These are phyloP conservation scores for Chydorus sphaericus DNA, from an alignment of 2,888 invertebrate species.

Conservation along the genomic window DNA sequence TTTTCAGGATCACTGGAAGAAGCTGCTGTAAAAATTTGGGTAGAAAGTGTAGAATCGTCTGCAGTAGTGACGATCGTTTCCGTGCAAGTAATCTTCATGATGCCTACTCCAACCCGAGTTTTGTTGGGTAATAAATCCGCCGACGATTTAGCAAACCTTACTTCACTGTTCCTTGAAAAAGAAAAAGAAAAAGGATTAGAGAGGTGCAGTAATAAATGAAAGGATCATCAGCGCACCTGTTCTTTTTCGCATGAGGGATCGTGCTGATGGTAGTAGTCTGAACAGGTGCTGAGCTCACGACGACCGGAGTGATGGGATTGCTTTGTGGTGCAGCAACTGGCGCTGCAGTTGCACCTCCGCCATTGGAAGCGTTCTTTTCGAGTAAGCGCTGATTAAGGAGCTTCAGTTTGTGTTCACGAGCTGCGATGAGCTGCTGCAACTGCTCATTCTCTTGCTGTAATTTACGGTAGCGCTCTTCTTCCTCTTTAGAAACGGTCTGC, in stretches of 20 bases:
- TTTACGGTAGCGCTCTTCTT: slow-evolving; percentile 87
- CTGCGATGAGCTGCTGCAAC: slow-evolving; percentile 77
- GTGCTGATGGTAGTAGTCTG: neutral
- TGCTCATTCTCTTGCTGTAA: slow-evolving; percentile 90
- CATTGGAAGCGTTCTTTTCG: slow-evolving; percentile 6
- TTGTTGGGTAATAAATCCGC: neutral
- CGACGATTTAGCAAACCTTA: neutral
- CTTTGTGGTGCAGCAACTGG: neutral
- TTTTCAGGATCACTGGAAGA: neutral
- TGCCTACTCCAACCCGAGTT: neutral
- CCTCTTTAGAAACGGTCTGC: slow-evolving; percentile 43
- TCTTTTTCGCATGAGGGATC: neutral
- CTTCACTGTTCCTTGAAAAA: neutral
- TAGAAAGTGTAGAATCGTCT: neutral
- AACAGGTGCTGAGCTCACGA: neutral
- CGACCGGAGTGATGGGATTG: neutral
- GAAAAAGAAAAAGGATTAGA: neutral
- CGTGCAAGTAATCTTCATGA: neutral
- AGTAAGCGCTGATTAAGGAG: slow-evolving; percentile 8
- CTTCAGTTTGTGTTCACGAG: slow-evolving; percentile 1
- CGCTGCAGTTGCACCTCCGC: neutral
- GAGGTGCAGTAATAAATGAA: neutral
- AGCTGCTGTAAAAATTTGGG: neutral
- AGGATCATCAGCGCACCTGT: neutral
- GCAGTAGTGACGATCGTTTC: neutral